Evolutionary conservation across 2,888 invertebrate genomes (phyloP), one percentile per base, ranked within the genome.

Genomic region (Pseudolycoriella hygida): DNA sequence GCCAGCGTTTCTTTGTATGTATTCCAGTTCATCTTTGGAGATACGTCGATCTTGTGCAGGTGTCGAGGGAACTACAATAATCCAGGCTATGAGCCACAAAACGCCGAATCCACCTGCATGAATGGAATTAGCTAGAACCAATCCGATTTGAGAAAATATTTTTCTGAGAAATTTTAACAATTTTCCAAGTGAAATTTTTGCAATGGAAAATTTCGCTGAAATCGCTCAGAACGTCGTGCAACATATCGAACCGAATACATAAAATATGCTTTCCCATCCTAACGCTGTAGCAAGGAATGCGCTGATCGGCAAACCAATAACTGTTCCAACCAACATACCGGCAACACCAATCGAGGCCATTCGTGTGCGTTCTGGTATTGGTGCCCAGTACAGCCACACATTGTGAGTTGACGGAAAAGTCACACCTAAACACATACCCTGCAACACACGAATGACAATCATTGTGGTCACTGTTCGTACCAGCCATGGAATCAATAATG

Each of bases 311-410:
- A 88, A 80, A 0, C 87, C 76, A 6, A 88, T 71, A 1, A 88
- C 86, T 0, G 87, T 87, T 17, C 88, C 88, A 1, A 82, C 78
- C 62, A 85, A 86, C 58, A 82, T 83, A 31, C 88, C 88, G 42
- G 86, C 84, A 67, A 86, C 87, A 0, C 85, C 84, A 50, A 88
- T 73, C 0, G 86, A 83, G 0, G 84, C 84, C 45, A 87, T 69
- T 1, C 81, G 71, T 8, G 84, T 82, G 40, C 87, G 71, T 58
- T 88, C 87, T 37, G 76, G 58, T 1, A 79, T 77, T 2, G 87
- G 87, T 12, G 86, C 80, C 88, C 88, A 88, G 46, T 77, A 74
- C 0, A 83, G 70, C 84, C 87, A 87, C 20, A 88, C 75, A 1
- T 84, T 83, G 59, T 87, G 86, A 50, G 86, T 84, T 48, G 64